These are phyloP conservation scores for Heterotis niloticus DNA, from an alignment of 2,113 vertebrate species.

Conservation along the genomic window DNA sequence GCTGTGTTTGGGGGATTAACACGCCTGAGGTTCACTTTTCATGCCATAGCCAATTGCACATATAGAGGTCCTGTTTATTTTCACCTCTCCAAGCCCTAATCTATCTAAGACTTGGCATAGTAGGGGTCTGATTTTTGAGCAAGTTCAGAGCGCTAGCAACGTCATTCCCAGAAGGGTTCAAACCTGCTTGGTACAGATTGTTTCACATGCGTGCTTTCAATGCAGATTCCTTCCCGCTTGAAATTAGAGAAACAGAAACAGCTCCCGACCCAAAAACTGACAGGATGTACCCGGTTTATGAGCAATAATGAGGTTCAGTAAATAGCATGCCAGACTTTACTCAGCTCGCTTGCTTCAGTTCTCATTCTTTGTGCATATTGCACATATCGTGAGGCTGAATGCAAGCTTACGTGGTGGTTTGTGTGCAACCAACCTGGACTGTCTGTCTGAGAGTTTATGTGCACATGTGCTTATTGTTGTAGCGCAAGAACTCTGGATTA, in stretches of 20 bases:
- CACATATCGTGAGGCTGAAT: background rate
- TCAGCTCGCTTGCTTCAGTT: background rate
- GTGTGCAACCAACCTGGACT: background rate
- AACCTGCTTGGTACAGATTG: background rate
- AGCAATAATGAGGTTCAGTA: slow-evolving; percentile 9
- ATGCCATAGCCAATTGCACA: slow-evolving; percentile 20
- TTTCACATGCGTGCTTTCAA: background rate
- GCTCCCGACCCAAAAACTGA: slow-evolving; percentile 4
- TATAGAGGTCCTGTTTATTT: slow-evolving; percentile 24
- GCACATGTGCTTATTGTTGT: background rate
- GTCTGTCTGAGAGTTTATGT: background rate
- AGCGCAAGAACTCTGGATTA: background rate
- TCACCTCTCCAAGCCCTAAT: background rate
- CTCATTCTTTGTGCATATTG: background rate
- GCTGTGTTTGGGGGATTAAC: background rate
- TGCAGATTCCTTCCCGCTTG: background rate
- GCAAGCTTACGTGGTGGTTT: background rate
- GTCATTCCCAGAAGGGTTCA: background rate
- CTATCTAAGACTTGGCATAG: background rate
- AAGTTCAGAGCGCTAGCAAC: background rate
- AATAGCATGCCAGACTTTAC: background rate
- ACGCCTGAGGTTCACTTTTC: slow-evolving; percentile 12
- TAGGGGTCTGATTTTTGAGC: background rate
- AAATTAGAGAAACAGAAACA: slow-evolving; percentile 13
- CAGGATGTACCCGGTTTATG: slow-evolving; percentile 23